Evolutionary conservation across 2,113 vertebrate genomes (phyloP), one percentile per base, ranked within the genome.

Genomic region (Probosciger aterrimus): DNA sequence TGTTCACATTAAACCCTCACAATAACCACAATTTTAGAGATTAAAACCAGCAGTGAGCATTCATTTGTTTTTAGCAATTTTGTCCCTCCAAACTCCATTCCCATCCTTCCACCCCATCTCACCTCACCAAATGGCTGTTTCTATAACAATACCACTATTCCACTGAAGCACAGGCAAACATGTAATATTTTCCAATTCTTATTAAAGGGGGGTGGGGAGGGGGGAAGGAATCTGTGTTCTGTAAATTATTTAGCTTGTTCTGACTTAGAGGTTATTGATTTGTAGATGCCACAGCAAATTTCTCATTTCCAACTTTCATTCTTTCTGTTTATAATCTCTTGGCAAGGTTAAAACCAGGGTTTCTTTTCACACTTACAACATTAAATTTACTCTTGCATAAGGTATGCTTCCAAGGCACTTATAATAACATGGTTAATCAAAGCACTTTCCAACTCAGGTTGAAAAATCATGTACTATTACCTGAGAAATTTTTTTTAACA

Each of bases 161-260:
- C 43, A 59, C 79, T 52, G n/a, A 75, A 82, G 35, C 35, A 87
- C 6, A 78, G 20, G 39, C 16, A 78, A 89, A 33, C 22, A n/a
- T 30, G 31, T 39, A 3, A 10, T 14, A 75, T 92, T 63, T 81
- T 68, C 43, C 25, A 63, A 18, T 44, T 83, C 44, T 76, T 86
- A n/a, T 41, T 49, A 53, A 74, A 28, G 14, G 12, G 11, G 5
- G 5, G 7, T 10, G 1, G 8, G 3, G 6, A 10, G 8, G 19
- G 18, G 0, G 43, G 33, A 11, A 35, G 2, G 19, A n/a, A 14
- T 44, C 41, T 68, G 23, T 7, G 3, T 49, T 79, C 25, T 82
- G 46, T 67, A 78, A 67, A 57, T 69, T 64, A 55, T 67, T 65
- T 57, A 49, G 16, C 24, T 52, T 70, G 23, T 43, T 94, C 64